A percentile compares a stretch with the other conserved stretches of the same genome.
These are phyloP conservation scores for Peromyscus nudipes DNA, from an alignment of 2,797 vertebrate species.

Conservation along the genomic window DNA sequence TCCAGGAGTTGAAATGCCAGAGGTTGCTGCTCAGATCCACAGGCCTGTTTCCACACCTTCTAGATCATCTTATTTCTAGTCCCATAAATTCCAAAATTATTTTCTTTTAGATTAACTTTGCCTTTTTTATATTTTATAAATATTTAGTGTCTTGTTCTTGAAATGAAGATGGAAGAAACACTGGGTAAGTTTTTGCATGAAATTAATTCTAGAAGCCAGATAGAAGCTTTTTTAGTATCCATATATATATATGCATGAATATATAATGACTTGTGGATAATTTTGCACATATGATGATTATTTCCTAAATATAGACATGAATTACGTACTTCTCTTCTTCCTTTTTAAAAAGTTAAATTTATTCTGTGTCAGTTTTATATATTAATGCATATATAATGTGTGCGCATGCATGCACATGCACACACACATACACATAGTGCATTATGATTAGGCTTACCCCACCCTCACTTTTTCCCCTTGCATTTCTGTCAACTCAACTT, in stretches of 20 bases:
- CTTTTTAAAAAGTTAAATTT: neutral
- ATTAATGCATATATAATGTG: too few relatives aligned
- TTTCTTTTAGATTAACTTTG: neutral
- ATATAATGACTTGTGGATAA: neutral
- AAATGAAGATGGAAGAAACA: neutral
- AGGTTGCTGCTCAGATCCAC: neutral
- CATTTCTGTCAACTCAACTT: neutral
- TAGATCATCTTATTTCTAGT: neutral
- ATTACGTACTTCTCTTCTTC: neutral
- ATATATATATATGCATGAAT: neutral
- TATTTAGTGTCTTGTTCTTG: constrained; percentile 8
- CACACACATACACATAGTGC: neutral
- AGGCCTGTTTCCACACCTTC: neutral
- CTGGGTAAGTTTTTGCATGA: neutral
- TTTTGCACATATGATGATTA: neutral
- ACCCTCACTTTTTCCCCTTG: neutral
- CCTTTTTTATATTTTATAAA: neutral
- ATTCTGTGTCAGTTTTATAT: neutral
- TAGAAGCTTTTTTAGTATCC: neutral
- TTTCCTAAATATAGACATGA: neutral
- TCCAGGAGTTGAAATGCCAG: neutral
- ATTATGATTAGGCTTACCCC: neutral
- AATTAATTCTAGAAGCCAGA: neutral
- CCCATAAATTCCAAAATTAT: neutral
- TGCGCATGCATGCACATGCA: neutral